A percentile compares a stretch with the other conserved stretches of the same genome.
phyloP scores from a whole-genome alignment of 2,113 vertebrate genomes.

The Crotalus tigris region DNA sequence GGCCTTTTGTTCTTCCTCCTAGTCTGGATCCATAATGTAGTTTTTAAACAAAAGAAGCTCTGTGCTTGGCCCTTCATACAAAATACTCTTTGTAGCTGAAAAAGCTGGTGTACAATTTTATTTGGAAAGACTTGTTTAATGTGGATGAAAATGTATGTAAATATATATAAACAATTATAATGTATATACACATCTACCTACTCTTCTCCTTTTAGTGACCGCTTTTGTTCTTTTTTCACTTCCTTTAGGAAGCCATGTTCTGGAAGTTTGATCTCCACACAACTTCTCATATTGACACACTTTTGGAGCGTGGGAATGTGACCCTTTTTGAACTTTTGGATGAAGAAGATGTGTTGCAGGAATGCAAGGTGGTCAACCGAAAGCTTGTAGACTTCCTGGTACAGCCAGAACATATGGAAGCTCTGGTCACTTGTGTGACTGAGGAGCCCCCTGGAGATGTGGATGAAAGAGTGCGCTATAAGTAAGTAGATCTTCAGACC shows the following conservation, averaged over 20 bases:
- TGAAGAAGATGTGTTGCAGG: constrained; percentile 72
- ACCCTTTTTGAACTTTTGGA: constrained; percentile 70
- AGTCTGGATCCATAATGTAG: neutral
- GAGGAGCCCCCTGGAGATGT: constrained; percentile 64
- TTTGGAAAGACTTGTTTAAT: neutral
- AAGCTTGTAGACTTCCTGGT: constrained; percentile 71
- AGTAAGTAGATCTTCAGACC: constrained; percentile 52
- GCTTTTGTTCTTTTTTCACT: neutral
- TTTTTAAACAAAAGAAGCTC: neutral
- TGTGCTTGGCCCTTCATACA: neutral
- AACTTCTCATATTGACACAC: constrained; percentile 70
- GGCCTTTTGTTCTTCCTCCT: neutral
- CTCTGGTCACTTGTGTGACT: constrained; percentile 71
- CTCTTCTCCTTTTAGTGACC: neutral
- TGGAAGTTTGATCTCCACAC: constrained; percentile 76
- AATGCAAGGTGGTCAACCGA: constrained; percentile 70
- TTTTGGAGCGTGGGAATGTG: constrained; percentile 70
- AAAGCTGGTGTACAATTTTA: no score
- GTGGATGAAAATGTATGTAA: neutral
- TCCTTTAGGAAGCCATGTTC: constrained; percentile 68
- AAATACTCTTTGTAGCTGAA: neutral
- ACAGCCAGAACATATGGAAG: constrained; percentile 65
- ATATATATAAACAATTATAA: neutral
- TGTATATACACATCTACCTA: no score
- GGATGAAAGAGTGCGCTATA: constrained; percentile 71